Percentiles rank a stretch among this genome's conserved stretches.
phyloP scores from a whole-genome alignment of 2,113 vertebrate species.

The Oxyruncus cristatus region DNA sequence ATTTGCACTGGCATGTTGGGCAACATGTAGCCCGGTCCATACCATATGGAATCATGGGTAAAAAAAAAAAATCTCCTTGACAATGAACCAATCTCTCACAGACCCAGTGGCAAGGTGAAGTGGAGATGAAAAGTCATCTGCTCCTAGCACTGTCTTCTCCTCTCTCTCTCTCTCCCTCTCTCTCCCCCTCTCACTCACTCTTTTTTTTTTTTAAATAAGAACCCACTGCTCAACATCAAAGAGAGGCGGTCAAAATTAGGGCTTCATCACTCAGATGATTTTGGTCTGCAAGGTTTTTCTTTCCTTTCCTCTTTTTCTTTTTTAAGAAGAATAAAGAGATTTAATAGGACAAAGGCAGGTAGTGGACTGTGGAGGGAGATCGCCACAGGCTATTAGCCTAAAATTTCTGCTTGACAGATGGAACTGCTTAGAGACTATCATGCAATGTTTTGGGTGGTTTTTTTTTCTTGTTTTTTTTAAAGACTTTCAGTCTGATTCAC shows the following conservation, averaged over 20 bases:
- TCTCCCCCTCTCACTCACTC: constrained; percentile 38
- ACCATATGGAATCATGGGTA: constrained; percentile 99
- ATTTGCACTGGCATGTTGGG: constrained; percentile 98
- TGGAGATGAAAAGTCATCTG: constrained; percentile 89
- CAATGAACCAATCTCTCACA: constrained; percentile 99
- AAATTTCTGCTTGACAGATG: constrained; percentile 96
- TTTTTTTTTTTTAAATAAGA: constrained; percentile 76
- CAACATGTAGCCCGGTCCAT: constrained; percentile 95
- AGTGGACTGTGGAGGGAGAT: constrained; percentile 88
- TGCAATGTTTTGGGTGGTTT: constrained; percentile 89
- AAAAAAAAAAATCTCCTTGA: constrained; percentile 91
- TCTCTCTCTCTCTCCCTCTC: constrained; percentile 69
- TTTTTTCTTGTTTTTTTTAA: not conserved
- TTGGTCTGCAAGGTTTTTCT: constrained; percentile 81
- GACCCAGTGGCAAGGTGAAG: constrained; percentile 99
- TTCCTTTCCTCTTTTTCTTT: constrained; percentile 67
- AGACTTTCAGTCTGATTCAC: constrained; percentile 79
- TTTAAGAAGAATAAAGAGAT: constrained; percentile 86
- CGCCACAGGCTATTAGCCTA: constrained; percentile 92
- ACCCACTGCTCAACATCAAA: constrained; percentile 90
- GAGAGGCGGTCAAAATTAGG: constrained; percentile 89
- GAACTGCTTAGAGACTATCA: constrained; percentile 97
- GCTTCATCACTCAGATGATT: constrained; percentile 85
- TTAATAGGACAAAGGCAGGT: constrained; percentile 95
- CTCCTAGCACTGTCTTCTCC: constrained; percentile 82